A percentile compares a stretch with the other conserved stretches of the same genome.
Conservation (phyloP, 2,888 invertebrate species). For the Neocrepidodera transversa region DNA sequence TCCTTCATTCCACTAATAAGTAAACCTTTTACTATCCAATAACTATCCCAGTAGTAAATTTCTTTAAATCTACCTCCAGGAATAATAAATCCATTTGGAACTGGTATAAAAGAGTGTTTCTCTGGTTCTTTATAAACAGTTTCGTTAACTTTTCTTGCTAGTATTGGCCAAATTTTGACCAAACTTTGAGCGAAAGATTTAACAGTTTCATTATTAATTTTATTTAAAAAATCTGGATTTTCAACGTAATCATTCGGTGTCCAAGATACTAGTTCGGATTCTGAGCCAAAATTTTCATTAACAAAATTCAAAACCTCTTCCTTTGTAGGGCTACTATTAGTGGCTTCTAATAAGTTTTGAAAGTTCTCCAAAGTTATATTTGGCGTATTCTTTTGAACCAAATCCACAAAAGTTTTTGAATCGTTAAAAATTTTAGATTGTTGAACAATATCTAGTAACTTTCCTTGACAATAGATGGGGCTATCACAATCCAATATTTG, state of each 20-base stretch:
- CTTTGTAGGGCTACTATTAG: constrained; percentile 60
- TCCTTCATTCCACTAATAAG: constrained; percentile 77
- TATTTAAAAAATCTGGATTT: constrained; percentile 67
- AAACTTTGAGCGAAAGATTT: constrained; percentile 69
- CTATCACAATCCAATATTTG: constrained; percentile 61
- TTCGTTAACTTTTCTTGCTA: constrained; percentile 68
- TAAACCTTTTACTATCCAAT: constrained; percentile 82
- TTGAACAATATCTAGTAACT: constrained; percentile 76
- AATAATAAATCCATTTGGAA: constrained; percentile 69
- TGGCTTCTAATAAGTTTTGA: constrained; percentile 62
- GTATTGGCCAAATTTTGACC: constrained; percentile 69
- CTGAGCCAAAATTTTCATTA: constrained; percentile 65
- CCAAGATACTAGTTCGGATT: constrained; percentile 68
- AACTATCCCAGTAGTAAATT: constrained; percentile 88
- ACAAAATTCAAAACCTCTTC: constrained; percentile 65
- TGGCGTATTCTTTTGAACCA: constrained; percentile 56
- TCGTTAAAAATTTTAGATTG: constrained; percentile 72
- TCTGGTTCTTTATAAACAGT: constrained; percentile 63
- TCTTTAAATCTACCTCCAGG: constrained; percentile 78
- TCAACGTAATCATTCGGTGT: constrained; percentile 66
- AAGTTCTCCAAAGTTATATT: constrained; percentile 67
- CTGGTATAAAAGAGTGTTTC: constrained; percentile 56
- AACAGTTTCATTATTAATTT: constrained; percentile 68
- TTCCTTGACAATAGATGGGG: constrained; percentile 77
- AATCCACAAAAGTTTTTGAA: constrained; percentile 85